phyloP scores from a whole-genome alignment of 64 coral and sea anemone genomes.

The Dendronephthya gigantea region DNA sequence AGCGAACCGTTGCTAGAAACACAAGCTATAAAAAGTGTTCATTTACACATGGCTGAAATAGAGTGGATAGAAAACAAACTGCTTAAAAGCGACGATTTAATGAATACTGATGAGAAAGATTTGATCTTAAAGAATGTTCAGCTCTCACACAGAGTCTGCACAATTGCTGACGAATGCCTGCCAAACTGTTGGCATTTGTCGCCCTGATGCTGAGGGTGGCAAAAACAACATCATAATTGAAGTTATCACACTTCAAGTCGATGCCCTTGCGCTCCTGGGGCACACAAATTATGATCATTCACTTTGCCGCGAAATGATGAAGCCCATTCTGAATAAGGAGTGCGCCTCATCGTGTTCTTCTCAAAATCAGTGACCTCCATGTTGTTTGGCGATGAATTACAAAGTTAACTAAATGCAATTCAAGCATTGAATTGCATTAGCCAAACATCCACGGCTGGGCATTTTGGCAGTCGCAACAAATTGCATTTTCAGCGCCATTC shows the following conservation, averaged over 20 bases:
- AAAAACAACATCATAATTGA: neutral
- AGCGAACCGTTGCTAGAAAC: conserved; percentile 1
- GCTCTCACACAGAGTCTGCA: conserved; percentile 1
- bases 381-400: conserved; percentile 31
- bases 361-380: conserved; percentile 20
- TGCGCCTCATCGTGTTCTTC: conserved; percentile 4
- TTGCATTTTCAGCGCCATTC: neutral
- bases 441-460: neutral
- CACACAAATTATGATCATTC: conserved; percentile 26
- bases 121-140: neutral
- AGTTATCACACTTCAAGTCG: conserved; percentile 8
- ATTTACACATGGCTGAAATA: neutral
- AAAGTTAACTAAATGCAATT: conserved; percentile 17
- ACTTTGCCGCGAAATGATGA: conserved; percentile 11
- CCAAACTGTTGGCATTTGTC: neutral
- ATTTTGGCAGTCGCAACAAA: neutral
- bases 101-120: neutral
- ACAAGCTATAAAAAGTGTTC: neutral
- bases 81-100: neutral
- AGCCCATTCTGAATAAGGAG: neutral
- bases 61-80: neutral
- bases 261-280: conserved; percentile 16
- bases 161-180: neutral
- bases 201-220: neutral
- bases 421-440: conserved; percentile 23